Evolutionary conservation across 1,140 invertebrate species (phyloP), one percentile per base, ranked within the genome.

Genomic region (Zaprionus lachaisei): DNA sequence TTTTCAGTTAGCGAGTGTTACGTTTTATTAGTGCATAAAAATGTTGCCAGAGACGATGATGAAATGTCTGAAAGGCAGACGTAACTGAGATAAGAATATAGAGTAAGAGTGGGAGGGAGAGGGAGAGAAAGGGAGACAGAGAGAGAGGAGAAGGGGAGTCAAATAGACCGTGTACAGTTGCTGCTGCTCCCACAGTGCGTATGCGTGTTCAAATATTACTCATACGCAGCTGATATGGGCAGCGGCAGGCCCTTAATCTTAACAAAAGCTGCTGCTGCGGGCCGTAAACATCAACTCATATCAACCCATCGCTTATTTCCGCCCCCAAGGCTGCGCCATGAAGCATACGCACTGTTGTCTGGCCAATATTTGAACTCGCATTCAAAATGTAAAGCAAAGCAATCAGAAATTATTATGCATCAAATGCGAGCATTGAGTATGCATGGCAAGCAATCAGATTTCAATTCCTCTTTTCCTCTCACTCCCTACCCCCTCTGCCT

Each of bases 271-370:
- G 55, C 24, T 72, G 62, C 31, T 72, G 54, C 54, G 12, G 38
- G 38, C 54, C 44, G 31, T 62, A 24, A 26, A 38, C 55, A 60
- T 26, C 58, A 77, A 75, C 72, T 51, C 54, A 56, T 28, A 34
- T 57, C 28, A 20, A 20, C n/a, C 0, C 24, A 17, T 17, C 41
- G 7, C 41, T 17, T 17, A n/a, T n/a, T 2, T 65, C 15, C 15
- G 41, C 14, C 49, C 24, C 44, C 14, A 54, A 14, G 60, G 47
- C 51, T 58, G 55, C 34, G 55, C 66, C 65, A 49, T 37, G 47
- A 71, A 67, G 64, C 57, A 79, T 83, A 83, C 80, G 80, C 80
- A 67, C 76, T 49, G 80, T 68, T 83, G 60, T 61, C 58, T 54
- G 15, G 11, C 11, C 17, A 55, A 64, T 71, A 64, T 68, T 26